Percentiles rank a stretch among this genome's conserved stretches.
phyloP scores from a whole-genome alignment of 1,140 invertebrate species.

The Caerostris darwini region DNA sequence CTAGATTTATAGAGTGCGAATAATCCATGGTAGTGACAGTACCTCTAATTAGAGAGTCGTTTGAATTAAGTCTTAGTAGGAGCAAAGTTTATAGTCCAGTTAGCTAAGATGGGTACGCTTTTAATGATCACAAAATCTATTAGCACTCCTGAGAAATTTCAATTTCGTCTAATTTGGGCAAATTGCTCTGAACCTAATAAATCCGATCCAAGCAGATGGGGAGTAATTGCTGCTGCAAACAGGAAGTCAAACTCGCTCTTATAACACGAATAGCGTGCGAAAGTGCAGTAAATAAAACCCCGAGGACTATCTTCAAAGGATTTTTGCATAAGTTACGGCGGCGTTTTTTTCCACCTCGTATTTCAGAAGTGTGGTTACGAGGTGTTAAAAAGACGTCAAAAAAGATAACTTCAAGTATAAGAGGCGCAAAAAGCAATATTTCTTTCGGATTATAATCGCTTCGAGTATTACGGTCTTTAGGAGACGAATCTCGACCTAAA shows the following conservation, averaged over 20 bases:
- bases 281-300: slow-evolving; percentile 71
- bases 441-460: slow-evolving; percentile 56
- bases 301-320: not conserved
- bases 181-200: slow-evolving; percentile 59
- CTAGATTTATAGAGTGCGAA: slow-evolving; percentile 53
- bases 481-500: not conserved
- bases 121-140: slow-evolving; percentile 40
- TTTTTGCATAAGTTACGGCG: slow-evolving; percentile 74
- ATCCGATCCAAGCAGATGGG: slow-evolving; percentile 8
- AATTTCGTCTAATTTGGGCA: slow-evolving; percentile 63
- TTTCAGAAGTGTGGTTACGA: slow-evolving; percentile 63
- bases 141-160: slow-evolving; percentile 52
- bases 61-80: not conserved
- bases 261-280: slow-evolving; percentile 68
- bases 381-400: slow-evolving; percentile 67
- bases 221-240: slow-evolving; percentile 59
- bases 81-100: not conserved
- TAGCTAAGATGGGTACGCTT: slow-evolving; percentile 16
- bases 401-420: slow-evolving; percentile 51
- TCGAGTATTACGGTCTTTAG: slow-evolving; percentile 5
- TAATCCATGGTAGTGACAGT: slow-evolving; percentile 10
- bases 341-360: slow-evolving; percentile 59
- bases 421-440: slow-evolving; percentile 45
- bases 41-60: not conserved
- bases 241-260: slow-evolving; percentile 62